phyloP scores from a whole-genome alignment of 1,140 invertebrate genomes.

The Hypothenemus hampei region DNA sequence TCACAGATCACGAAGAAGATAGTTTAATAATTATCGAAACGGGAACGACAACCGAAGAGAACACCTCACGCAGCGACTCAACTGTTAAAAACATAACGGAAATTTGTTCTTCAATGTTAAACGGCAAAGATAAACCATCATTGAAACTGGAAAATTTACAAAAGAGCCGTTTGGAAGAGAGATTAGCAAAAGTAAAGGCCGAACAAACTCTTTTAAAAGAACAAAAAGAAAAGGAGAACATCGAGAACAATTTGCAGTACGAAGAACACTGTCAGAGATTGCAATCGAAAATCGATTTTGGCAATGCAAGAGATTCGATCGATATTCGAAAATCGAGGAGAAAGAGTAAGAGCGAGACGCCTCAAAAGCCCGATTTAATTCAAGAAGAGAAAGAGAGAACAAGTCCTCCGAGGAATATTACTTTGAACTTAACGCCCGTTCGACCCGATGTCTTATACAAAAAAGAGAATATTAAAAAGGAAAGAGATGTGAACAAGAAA shows the following conservation, averaged over 20 bases:
- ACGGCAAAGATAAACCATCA: too few species aligned
- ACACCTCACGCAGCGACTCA: conserved; percentile 44
- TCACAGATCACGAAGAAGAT: conserved; percentile 54
- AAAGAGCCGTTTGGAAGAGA: conserved; percentile 35
- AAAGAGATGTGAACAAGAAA: conserved; percentile 42
- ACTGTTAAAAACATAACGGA: conserved; percentile 44
- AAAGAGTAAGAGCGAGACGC: conserved; percentile 46
- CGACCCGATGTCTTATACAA: conserved; percentile 36
- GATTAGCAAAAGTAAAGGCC: conserved; percentile 37
- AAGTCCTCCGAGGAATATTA: conserved; percentile 23
- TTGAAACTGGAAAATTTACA: conserved; percentile 30
- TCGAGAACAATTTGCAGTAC: conserved; percentile 49
- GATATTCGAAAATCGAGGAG: conserved; percentile 62
- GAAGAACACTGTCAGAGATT: conserved; percentile 62
- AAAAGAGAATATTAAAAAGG: conserved; percentile 43
- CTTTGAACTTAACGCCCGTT: conserved; percentile 24
- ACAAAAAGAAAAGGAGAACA: conserved; percentile 22
- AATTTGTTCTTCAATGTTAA: too few species aligned
- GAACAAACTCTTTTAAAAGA: conserved; percentile 31
- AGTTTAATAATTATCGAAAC: conserved; percentile 53
- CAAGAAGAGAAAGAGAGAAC: conserved; percentile 46
- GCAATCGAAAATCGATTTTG: conserved; percentile 66
- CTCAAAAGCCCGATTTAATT: conserved; percentile 45
- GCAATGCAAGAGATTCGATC: conserved; percentile 64
- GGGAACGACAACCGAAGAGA: conserved; percentile 56